Base-by-base conservation (phyloP, 2,113 vertebrate species). In the Herpailurus yagouaroundi region DNA sequence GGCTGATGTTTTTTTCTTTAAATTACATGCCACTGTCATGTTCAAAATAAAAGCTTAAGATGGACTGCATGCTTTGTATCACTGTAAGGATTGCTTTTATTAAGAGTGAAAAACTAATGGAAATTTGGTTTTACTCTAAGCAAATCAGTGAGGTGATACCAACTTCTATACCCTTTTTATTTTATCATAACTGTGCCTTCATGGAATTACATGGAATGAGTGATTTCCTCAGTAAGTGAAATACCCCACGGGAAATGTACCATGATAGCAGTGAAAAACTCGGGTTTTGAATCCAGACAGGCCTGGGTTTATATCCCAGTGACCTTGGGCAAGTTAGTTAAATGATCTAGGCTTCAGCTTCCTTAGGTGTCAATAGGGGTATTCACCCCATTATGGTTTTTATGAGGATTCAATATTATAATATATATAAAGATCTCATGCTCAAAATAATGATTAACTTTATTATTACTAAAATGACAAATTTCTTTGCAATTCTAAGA, bases 11-110 rank as follows among this genome's bases (percentile, higher is more conserved):
- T 94, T 98, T 96, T 73, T 25, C 73, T 86, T 95, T 91, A 94
- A 97, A 97, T 97, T 97, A 95, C 84, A 97, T 73, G 96, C 91
- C 95, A 97, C 23, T 98, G 96, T 94, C 97, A 92, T 96, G 94
- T 91, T 97, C 88, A 96, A 93, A 97, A 97, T 94, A 88, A 92
- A 97, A 94, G 74, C 77, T 60, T 74, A 95, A 82, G 66, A 96
- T 85, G 33, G 77, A 97, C 89, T 86, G 29, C 8, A 60, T n/a
- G 9, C 18, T 31, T 15, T 48, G 88, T 41, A 92, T 86, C 21
- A 52, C 6, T 36, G 16, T n/a, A 76, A 92, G 16, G 31, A 86
- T 11, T 81, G 21, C 38, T 89, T 76, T 93, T 94, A 92, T 50
- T 84, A 92, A 74, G 48, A 95, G 38, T 36, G 23, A 77, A 84